phyloP scores from a whole-genome alignment of 2,888 invertebrate genomes.

The Tipula confusa region DNA sequence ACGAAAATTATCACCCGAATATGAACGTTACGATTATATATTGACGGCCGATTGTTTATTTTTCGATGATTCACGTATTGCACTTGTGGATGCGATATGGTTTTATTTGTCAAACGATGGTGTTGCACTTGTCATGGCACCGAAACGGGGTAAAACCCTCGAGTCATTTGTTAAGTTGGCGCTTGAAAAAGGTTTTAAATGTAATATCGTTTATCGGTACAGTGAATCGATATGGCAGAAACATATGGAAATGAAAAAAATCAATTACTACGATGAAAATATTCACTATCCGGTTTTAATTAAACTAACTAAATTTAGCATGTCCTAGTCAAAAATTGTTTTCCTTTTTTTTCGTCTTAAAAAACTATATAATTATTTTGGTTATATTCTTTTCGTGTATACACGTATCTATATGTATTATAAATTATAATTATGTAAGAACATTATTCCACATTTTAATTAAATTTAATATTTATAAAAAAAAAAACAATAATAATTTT shows the following conservation, averaged over 20 bases:
- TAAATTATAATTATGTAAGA: background rate
- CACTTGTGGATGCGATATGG: slow-evolving; percentile 64
- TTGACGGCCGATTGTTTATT: slow-evolving; percentile 76
- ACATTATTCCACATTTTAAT: background rate
- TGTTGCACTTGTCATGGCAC: slow-evolving; percentile 70
- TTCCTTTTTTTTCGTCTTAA: background rate
- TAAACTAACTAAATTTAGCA: slow-evolving; percentile 48
- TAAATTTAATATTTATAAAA: background rate
- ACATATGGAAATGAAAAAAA: slow-evolving; percentile 56
- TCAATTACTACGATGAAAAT: slow-evolving; percentile 62
- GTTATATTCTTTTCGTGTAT: background rate
- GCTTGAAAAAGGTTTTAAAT: slow-evolving; percentile 55
- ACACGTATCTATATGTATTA: background rate
- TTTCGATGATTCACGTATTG: slow-evolving; percentile 67
- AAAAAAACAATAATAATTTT: slow-evolving; percentile 7
- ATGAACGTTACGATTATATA: slow-evolving; percentile 62
- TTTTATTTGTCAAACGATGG: slow-evolving; percentile 59
- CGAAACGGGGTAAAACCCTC: slow-evolving; percentile 66
- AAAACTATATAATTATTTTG: background rate
- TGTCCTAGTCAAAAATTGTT: background rate
- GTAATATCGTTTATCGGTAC: slow-evolving; percentile 57
- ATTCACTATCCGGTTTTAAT: slow-evolving; percentile 68
- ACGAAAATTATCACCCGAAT: slow-evolving; percentile 44
- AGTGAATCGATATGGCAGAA: slow-evolving; percentile 64
- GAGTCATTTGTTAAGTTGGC: slow-evolving; percentile 63